A percentile compares a stretch with the other conserved stretches of the same genome.
phyloP scores from a whole-genome alignment of 2,888 invertebrate species.

The Eilema depressum region DNA sequence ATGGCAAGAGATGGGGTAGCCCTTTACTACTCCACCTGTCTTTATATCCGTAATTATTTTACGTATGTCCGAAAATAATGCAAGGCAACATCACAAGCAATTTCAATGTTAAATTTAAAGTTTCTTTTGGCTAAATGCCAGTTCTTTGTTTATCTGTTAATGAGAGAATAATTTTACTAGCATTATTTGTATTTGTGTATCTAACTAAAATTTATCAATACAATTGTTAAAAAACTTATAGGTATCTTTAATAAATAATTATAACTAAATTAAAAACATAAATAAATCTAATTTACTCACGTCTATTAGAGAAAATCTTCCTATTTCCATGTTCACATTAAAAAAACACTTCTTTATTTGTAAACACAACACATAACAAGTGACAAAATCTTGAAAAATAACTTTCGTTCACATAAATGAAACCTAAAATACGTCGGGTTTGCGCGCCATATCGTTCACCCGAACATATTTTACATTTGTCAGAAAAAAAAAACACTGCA shows the following conservation, averaged over 20 bases:
- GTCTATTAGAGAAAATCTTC: slow-evolving; percentile 44
- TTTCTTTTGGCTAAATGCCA: slow-evolving; percentile 53
- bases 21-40: too few relatives aligned
- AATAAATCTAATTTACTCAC: slow-evolving; percentile 34
- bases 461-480: slow-evolving; percentile 63
- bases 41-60: background rate
- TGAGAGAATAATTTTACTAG: slow-evolving; percentile 43
- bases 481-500: slow-evolving; percentile 51
- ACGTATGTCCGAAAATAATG: background rate
- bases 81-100: background rate
- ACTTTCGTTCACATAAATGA: slow-evolving; percentile 46
- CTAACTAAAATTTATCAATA: background rate
- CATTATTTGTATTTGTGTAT: slow-evolving; percentile 24
- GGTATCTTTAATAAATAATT: background rate
- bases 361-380: slow-evolving; percentile 44
- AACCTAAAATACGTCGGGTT: slow-evolving; percentile 67
- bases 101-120: slow-evolving; percentile 40
- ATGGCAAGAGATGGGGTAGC: too few relatives aligned
- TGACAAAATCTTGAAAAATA: slow-evolving; percentile 34
- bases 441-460: slow-evolving; percentile 66
- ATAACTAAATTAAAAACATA: background rate
- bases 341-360: slow-evolving; percentile 41
- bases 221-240: background rate
- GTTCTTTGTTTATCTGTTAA: slow-evolving; percentile 50
- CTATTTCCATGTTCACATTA: slow-evolving; percentile 48